phyloP scores from a whole-genome alignment of 2,113 vertebrate genomes.

The Rana temporaria region DNA sequence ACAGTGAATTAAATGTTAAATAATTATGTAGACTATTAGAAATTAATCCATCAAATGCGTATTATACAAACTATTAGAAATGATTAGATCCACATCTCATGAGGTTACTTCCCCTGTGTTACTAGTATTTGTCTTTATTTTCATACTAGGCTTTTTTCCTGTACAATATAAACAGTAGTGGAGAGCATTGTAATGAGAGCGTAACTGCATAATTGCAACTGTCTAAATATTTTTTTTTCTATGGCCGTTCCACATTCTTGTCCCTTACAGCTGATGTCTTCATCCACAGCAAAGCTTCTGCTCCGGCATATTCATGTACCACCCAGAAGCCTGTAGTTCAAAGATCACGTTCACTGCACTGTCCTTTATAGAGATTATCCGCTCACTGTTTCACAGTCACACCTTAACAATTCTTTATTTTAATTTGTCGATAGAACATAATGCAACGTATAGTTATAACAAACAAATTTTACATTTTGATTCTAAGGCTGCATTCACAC shows the following conservation, averaged over 20 bases:
- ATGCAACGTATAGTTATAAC: too few relatives aligned
- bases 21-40: too few relatives aligned
- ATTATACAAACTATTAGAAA: not conserved
- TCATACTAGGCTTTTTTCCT: not conserved
- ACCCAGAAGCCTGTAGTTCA: not conserved
- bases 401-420: too few relatives aligned
- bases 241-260: not conserved
- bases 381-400: too few relatives aligned
- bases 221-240: constrained; percentile 42
- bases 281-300: not conserved
- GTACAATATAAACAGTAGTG: constrained; percentile 29
- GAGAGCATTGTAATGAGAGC: constrained; percentile 7
- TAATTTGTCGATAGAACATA: too few relatives aligned
- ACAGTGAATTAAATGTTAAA: too few relatives aligned
- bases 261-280: not conserved
- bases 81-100: not conserved
- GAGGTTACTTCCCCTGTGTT: not conserved
- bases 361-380: too few relatives aligned
- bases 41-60: not conserved
- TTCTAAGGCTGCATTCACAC: too few relatives aligned
- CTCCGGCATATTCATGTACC: not conserved
- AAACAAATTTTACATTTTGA: too few relatives aligned
- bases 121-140: not conserved
- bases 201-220: constrained; percentile 17
- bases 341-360: too few relatives aligned